Base-by-base conservation (phyloP, 2,888 invertebrate species). In the Drosophila austrosaltans region DNA sequence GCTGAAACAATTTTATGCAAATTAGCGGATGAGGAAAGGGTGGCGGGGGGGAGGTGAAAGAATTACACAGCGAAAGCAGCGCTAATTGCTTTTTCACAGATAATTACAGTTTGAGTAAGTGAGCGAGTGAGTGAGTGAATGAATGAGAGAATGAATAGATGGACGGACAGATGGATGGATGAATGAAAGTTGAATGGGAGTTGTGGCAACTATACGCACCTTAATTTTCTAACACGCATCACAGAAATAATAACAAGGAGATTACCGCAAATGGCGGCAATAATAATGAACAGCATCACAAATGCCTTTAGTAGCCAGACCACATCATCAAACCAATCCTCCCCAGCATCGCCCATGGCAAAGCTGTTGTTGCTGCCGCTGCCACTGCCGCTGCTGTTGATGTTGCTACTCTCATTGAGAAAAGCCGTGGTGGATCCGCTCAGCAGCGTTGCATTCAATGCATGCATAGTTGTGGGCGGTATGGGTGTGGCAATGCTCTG, bases 211-310 rank as follows among this genome's bases (percentile, higher is more conserved):
- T 20, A 82, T 82, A 87, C 87, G 89, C 82, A 93, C 80, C 95
- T 92, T 78, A 95, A 89, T 91, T 95, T 95, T 82, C 95, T 94
- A 91, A 94, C 94, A 91, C 97, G 92, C 95, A 97, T 95, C 89
- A 97, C 96, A 85, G 95, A 95, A 44, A 97, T 96, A 79, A 98
- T 98, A 77, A 98, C 98, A 61, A 98, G 93, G 58, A 97, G 93
- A 91, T 98, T 98, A 56, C 98, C 98, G 81, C 98, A 96, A 68
- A 98, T 94, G 77, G 98, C 98, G 56, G 97, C 96, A 60, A 97
- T 92, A 75, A 98, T 98, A 74, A 98, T 97, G 87, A 96, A 94
- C 48, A 96, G 94, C 97, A 98, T 98, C 61, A 98, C 96, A 28
- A 96, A 93, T 76, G 95, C 95, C 93, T 96, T 97, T 71, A 96